Percentiles rank a stretch among this genome's conserved stretches.
Conservation (phyloP, 2,113 vertebrate genomes). For the Paratilapia polleni region DNA sequence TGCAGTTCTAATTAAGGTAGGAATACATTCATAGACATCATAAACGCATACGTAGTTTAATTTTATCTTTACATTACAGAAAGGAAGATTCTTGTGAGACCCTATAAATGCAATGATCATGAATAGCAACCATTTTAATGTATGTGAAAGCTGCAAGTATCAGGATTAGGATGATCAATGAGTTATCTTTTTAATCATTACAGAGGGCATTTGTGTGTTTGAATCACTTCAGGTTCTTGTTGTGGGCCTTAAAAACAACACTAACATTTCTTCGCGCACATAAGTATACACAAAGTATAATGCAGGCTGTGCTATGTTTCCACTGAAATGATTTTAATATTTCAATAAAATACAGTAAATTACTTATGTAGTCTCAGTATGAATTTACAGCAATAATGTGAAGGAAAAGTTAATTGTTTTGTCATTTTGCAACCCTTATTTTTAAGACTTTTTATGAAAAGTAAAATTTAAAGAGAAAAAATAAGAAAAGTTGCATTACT, state of each 20-base stretch:
- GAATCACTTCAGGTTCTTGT: not conserved
- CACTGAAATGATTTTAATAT: not conserved
- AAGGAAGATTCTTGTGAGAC: not conserved
- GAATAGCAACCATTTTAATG: not conserved
- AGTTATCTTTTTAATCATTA: not conserved
- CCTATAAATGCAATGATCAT: not conserved
- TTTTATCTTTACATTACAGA: not conserved
- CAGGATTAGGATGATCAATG: not conserved
- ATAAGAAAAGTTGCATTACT: not conserved
- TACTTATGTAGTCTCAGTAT: not conserved
- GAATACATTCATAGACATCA: not conserved
- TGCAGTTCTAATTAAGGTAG: not conserved
- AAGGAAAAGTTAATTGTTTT: not conserved
- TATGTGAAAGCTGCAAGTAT: not conserved
- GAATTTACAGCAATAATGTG: not conserved
- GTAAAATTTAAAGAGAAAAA: fast-evolving
- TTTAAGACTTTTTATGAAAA: not conserved
- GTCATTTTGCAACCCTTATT: not conserved
- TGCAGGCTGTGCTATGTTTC: not conserved
- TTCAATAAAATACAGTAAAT: too few species aligned
- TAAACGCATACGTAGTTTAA: not conserved
- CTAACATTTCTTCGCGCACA: not conserved
- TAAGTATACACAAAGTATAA: not conserved
- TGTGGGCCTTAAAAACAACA: too few species aligned
- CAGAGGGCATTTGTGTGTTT: not conserved